Percentiles rank a stretch among this genome's conserved stretches.
phyloP scores from a whole-genome alignment of 64 coral and sea anemone species.

The Actinia tenebrosa region DNA sequence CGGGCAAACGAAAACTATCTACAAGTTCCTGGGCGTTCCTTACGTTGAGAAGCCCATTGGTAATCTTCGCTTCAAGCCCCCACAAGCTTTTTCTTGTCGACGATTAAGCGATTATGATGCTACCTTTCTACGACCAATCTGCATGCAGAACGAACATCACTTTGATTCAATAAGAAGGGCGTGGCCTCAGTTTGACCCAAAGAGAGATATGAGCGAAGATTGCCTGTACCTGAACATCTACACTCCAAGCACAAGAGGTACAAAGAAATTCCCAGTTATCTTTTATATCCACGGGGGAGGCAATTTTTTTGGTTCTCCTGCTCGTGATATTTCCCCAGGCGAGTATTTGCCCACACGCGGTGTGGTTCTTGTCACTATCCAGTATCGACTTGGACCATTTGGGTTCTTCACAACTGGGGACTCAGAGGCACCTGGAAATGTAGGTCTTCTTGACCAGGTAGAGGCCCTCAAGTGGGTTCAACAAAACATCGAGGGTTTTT shows the following conservation, averaged over 20 bases:
- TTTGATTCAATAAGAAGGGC: conserved; percentile 19
- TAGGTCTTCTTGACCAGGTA: too few relatives aligned
- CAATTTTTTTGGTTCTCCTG: conserved; percentile 63
- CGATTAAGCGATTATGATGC: conserved; percentile 36
- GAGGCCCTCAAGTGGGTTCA: too few relatives aligned
- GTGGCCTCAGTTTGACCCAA: conserved; percentile 48
- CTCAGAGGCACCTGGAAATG: too few relatives aligned
- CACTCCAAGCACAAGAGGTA: conserved; percentile 24
- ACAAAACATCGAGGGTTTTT: too few relatives aligned
- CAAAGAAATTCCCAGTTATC: conserved; percentile 50
- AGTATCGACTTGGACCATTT: conserved; percentile 75
- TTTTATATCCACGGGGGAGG: conserved; percentile 80
- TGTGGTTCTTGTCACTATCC: conserved; percentile 63
- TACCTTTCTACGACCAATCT: conserved; percentile 61
- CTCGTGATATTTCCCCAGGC: conserved; percentile 50
- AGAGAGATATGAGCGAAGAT: conserved; percentile 62
- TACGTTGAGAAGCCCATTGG: conserved; percentile 38
- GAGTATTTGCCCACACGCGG: conserved; percentile 63
- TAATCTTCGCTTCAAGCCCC: conserved; percentile 27
- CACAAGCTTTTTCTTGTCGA: conserved; percentile 31
- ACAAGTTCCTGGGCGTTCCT: conserved; percentile 61
- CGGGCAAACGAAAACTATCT: neutral
- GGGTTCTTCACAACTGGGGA: conserved; percentile 44
- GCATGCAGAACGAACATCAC: conserved; percentile 50
- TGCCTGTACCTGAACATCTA: conserved; percentile 82